Evolutionary conservation across 2,113 vertebrate genomes (phyloP), one percentile per base, ranked within the genome.

Genomic region (Coptodon bakossiorum): DNA sequence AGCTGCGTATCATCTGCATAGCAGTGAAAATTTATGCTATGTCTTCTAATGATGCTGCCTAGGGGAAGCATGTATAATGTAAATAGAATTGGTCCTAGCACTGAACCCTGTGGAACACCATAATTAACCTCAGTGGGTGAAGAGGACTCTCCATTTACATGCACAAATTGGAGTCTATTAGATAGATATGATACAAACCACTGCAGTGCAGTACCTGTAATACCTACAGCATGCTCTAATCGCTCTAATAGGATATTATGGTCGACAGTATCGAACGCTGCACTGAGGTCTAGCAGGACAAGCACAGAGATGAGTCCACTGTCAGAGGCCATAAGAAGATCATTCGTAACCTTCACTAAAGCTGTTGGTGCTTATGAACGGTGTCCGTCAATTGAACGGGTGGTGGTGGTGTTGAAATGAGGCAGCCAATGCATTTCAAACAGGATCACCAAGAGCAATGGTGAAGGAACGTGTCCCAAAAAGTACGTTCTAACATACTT

Each of bases 131-230:
- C 2, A 22, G 22, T 22, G 22, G 22, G 22, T 22, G 22, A 22
- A 22, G 22, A 22, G 22, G 45, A 52, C 50, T 52, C 50, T 19
- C 50, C 17, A 9, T 52, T 52, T 19, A 52, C 17, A 52, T 52
- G 50, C 0, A 52, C 50, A 52, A 52, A 10, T 0, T 52, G 50
- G 50, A 53, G 50, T n/a, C 19, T 53, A 22, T 53, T 53, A 53
- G 19, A 53, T 53, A 53, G 19, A 53, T 53, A 53, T n/a, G 50
- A n/a, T 6, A 1, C 50, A 53, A 53, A 53, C 52, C 52, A 53
- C 52, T 0, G 0, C 52, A 53, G 50, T 0, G 0, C 45, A 50
- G 1, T 6, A 45, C 12, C 40, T 43, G 40, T 43, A 3, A 43
- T 2, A 22, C 22, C 22, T 22, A 22, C 22, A 22, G 22, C 22